A percentile compares a stretch with the other conserved stretches of the same genome.
These are phyloP conservation scores for Drosophila formosana DNA, from an alignment of 2,888 invertebrate genomes.

Conservation along the genomic window DNA sequence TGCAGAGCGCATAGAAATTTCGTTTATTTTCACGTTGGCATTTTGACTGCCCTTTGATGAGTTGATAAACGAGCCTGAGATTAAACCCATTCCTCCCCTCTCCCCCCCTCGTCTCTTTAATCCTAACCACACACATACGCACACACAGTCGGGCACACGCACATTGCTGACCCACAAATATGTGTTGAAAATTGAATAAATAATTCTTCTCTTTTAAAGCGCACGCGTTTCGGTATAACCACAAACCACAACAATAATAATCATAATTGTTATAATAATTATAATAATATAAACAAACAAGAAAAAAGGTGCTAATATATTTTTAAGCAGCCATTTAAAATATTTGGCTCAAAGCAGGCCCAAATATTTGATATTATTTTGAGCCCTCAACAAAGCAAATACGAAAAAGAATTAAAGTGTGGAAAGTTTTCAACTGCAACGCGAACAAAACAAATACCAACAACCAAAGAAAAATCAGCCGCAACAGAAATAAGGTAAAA, in stretches of 20 bases:
- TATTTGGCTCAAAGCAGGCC: slow-evolving; percentile 45
- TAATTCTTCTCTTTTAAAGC: slow-evolving; percentile 39
- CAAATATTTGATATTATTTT: slow-evolving; percentile 20
- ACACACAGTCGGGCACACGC: slow-evolving; percentile 9
- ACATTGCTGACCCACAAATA: slow-evolving; percentile 22
- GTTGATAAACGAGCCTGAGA: slow-evolving; percentile 61
- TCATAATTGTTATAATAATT: slow-evolving; percentile 14
- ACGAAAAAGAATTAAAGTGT: slow-evolving; percentile 20
- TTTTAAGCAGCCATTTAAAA: slow-evolving; percentile 46
- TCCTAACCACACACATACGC: slow-evolving; percentile 10
- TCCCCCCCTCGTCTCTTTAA: neutral
- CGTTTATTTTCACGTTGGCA: slow-evolving; percentile 70
- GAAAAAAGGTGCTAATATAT: slow-evolving; percentile 68
- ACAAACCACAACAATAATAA: slow-evolving; percentile 22
- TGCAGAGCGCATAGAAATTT: slow-evolving; percentile 56
- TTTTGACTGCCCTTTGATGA: slow-evolving; percentile 75
- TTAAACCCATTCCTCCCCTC: slow-evolving; percentile 20
- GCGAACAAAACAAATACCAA: slow-evolving; percentile 5
- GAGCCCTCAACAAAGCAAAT: slow-evolving; percentile 12
- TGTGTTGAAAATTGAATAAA: slow-evolving; percentile 28
- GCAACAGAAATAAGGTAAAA: slow-evolving; percentile 44
- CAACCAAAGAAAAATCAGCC: slow-evolving; percentile 31
- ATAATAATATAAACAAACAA: slow-evolving; percentile 31
- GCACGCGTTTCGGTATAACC: slow-evolving; percentile 50
- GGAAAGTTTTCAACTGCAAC: slow-evolving; percentile 50